Evolutionary conservation across 2,113 vertebrate species (phyloP).

Genomic region (Esox niger): DNA sequence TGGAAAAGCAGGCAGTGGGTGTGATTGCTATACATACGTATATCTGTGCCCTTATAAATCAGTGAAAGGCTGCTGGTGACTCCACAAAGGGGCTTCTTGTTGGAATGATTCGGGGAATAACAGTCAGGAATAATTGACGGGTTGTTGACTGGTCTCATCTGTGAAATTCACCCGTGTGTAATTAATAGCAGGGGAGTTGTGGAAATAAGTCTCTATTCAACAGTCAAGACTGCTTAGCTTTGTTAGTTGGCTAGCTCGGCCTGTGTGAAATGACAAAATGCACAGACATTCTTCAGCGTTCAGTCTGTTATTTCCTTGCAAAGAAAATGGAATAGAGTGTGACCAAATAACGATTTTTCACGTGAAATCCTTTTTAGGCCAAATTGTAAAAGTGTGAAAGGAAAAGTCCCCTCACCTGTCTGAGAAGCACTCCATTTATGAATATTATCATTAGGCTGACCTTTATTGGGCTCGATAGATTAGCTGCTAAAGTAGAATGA

Average conservation of each 20-base stretch:
- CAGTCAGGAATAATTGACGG: not conserved
- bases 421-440: not conserved
- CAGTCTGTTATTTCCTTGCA: not conserved
- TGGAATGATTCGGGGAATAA: not conserved
- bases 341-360: not conserved
- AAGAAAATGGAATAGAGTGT: not conserved
- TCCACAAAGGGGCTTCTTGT: not conserved
- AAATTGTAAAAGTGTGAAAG: no score
- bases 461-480: conserved; percentile 22
- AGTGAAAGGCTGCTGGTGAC: not conserved
- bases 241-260: not conserved
- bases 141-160: not conserved
- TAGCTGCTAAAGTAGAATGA: not conserved
- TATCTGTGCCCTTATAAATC: not conserved
- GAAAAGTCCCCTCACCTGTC: not conserved
- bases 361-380: not conserved
- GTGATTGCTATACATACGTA: not conserved
- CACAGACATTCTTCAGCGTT: not conserved
- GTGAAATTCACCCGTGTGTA: not conserved
- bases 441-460: conserved; percentile 12
- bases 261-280: not conserved
- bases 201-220: not conserved
- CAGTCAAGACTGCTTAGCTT: no score
- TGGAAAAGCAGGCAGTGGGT: not conserved
- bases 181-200: not conserved